Conservation (phyloP, 2,888 invertebrate genomes). For the Nowickia ferox region DNA sequence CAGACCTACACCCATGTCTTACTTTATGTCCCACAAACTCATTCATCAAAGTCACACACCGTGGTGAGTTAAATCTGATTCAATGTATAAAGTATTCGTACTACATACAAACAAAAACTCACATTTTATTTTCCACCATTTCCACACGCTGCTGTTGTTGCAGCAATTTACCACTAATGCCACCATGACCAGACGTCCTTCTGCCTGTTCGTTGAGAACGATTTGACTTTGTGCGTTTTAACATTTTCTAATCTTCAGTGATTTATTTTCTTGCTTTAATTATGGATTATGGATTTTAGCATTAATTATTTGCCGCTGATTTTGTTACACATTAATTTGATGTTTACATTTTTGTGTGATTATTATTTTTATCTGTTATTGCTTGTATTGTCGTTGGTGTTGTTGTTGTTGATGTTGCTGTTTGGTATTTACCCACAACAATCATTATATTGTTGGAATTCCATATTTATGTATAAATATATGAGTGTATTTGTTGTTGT, state of each 20-base stretch:
- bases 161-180: constrained; percentile 37
- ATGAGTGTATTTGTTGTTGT: constrained; percentile 20
- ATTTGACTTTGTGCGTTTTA: constrained; percentile 72
- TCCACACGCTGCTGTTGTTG: constrained; percentile 57
- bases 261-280: constrained; percentile 1
- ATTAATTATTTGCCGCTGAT: constrained; percentile 9
- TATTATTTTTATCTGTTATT: constrained; percentile 12
- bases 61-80: neutral
- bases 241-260: constrained; percentile 61
- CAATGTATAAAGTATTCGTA: neutral
- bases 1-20: too few relatives aligned
- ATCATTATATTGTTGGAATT: neutral
- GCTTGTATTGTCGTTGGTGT: neutral
- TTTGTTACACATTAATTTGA: constrained; percentile 22
- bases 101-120: constrained; percentile 7
- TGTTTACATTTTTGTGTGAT: constrained; percentile 29
- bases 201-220: constrained; percentile 69
- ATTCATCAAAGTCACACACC: neutral
- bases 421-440: neutral
- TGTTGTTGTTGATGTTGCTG: neutral
- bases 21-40: neutral
- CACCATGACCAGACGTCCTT: constrained; percentile 43
- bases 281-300: constrained; percentile 1
- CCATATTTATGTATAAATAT: neutral
- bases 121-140: constrained; percentile 66